Evolutionary conservation across 2,113 vertebrate species (phyloP).

Genomic region (Loxodonta africana): DNA sequence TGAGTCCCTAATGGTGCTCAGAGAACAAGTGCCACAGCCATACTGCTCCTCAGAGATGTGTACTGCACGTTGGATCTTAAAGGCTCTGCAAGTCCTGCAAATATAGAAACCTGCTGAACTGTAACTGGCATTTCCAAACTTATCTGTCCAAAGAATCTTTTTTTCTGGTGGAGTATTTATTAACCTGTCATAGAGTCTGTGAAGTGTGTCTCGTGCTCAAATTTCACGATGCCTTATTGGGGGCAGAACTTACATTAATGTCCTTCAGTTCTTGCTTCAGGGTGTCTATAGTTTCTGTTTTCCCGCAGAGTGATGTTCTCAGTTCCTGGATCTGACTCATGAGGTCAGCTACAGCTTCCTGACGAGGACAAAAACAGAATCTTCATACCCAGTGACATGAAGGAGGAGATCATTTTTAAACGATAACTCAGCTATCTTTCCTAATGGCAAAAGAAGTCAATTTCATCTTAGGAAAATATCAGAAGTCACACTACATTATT

Average conservation of each 20-base stretch:
- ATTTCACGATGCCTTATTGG: constrained; percentile 18
- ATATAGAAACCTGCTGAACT: neutral
- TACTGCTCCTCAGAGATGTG: fast-evolving
- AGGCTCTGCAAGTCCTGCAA: neutral
- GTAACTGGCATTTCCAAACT: neutral
- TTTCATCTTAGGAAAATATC: constrained; percentile 58
- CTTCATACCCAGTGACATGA: neutral
- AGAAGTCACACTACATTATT: neutral
- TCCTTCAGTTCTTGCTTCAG: constrained; percentile 93
- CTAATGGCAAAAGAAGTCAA: constrained; percentile 31
- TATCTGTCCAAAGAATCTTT: neutral
- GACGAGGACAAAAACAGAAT: constrained; percentile 65
- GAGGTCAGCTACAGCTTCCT: constrained; percentile 94
- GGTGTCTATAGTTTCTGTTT: constrained; percentile 90
- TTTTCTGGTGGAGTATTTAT: neutral
- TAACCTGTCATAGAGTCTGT: neutral
- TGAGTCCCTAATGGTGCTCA: neutral
- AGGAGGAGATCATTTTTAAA: constrained; percentile 12
- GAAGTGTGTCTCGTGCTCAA: neutral
- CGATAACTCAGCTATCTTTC: neutral
- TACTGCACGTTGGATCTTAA: fast-evolving
- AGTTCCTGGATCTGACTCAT: constrained; percentile 95
- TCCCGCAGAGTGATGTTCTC: constrained; percentile 91
- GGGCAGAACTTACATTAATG: constrained; percentile 90
- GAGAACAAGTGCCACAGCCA: neutral